Evolutionary conservation across 2,797 vertebrate genomes (phyloP).

Genomic region (Pipistrellus pygmaeus): DNA sequence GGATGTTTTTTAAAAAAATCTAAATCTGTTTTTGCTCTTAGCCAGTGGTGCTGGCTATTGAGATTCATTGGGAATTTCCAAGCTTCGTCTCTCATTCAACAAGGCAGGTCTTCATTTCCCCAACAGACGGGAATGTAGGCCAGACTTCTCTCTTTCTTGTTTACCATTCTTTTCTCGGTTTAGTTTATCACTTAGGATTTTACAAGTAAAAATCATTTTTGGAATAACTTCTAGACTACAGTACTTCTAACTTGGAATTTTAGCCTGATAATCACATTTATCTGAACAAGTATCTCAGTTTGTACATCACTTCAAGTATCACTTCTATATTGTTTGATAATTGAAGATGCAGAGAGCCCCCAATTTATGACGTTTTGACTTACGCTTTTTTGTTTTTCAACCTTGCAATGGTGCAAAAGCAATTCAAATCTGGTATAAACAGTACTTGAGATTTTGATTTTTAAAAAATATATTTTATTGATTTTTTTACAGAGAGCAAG

Average conservation of each 20-base stretch:
- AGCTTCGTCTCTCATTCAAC: slow-evolving; percentile 56
- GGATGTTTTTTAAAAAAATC: no score
- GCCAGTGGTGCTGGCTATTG: slow-evolving; percentile 23
- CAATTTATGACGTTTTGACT: background rate
- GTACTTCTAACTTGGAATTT: background rate
- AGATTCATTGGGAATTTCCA: slow-evolving; percentile 59
- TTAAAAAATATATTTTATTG: no score
- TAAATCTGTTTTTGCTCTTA: slow-evolving; percentile 53
- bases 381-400: background rate
- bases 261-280: slow-evolving; percentile 40
- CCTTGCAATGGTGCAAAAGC: background rate
- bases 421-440: background rate
- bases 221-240: background rate
- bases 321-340: background rate
- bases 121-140: slow-evolving; percentile 66
- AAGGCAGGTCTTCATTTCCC: slow-evolving; percentile 53
- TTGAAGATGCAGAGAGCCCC: background rate
- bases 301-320: background rate
- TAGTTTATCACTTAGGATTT: slow-evolving; percentile 66
- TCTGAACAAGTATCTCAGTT: slow-evolving; percentile 32
- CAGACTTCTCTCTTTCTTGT: slow-evolving; percentile 26
- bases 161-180: slow-evolving; percentile 42
- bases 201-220: slow-evolving; percentile 27
- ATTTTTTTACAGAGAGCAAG: no score
- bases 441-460: background rate